Percentiles rank a stretch among this genome's conserved stretches.
These are phyloP conservation scores for Gorsachius goisagi DNA, from an alignment of 2,113 vertebrate genomes.

Conservation along the genomic window DNA sequence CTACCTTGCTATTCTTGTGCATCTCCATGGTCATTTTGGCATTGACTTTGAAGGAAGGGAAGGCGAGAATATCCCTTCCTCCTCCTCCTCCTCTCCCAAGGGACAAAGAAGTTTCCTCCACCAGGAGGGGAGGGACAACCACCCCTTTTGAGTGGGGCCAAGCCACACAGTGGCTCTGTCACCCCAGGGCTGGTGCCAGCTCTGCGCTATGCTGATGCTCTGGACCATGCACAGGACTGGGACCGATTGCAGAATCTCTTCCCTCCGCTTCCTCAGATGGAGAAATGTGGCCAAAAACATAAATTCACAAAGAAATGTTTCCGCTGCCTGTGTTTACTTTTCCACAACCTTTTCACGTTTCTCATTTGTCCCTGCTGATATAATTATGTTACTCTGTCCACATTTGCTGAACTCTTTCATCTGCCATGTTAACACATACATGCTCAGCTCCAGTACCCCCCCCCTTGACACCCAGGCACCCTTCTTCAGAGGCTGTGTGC, in stretches of 20 bases:
- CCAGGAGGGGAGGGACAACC: background rate
- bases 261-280: background rate
- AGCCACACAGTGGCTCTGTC: background rate
- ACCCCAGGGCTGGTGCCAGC: background rate
- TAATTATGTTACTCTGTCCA: background rate
- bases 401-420: background rate
- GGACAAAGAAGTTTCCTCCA: background rate
- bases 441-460: background rate
- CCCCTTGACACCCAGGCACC: background rate
- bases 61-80: background rate
- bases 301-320: background rate
- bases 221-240: background rate
- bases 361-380: background rate
- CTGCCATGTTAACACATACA: background rate
- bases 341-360: background rate
- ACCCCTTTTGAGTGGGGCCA: background rate
- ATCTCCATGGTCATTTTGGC: background rate
- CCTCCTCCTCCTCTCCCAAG: background rate
- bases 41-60: background rate
- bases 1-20: background rate
- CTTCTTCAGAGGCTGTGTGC: background rate
- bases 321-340: background rate
- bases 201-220: background rate
- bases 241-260: background rate
- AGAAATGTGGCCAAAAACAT: background rate